Percentiles rank a stretch among this genome's conserved stretches.
Evolutionary conservation across 2,113 vertebrate genomes (phyloP).

Genomic region (Isurus oxyrinchus): DNA sequence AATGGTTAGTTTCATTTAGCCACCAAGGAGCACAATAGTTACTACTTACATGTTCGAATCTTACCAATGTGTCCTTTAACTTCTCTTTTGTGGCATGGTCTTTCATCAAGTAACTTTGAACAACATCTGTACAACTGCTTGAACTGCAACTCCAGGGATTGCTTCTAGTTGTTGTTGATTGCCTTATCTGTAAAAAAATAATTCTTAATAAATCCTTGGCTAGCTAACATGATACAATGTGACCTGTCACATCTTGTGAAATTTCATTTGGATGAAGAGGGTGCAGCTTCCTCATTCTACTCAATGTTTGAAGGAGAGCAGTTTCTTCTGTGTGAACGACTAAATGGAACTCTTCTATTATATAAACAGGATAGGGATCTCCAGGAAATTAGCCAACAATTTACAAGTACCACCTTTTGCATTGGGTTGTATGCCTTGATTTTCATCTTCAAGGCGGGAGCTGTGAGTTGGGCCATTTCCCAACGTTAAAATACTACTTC

Average conservation of each 20-base stretch:
- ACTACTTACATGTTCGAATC: too few species aligned
- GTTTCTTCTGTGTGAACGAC: neutral
- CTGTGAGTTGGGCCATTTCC: too few species aligned
- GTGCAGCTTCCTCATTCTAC: neutral
- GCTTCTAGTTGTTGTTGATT: neutral
- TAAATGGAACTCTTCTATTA: neutral
- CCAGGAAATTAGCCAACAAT: neutral
- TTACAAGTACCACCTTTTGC: neutral
- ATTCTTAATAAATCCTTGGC: neutral
- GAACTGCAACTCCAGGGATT: neutral
- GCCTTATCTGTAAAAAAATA: neutral
- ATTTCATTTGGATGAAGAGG: neutral
- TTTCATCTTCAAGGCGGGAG: too few species aligned
- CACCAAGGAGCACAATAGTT: too few species aligned
- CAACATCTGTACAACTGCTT: neutral
- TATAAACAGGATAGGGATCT: too few species aligned
- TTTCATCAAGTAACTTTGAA: neutral
- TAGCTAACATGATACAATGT: neutral
- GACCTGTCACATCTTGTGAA: neutral
- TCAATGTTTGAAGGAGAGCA: neutral
- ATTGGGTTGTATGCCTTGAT: neutral
- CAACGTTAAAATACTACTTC: too few species aligned
- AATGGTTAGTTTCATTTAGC: too few species aligned
- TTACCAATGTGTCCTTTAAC: neutral
- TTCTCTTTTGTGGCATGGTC: neutral